A percentile compares a stretch with the other conserved stretches of the same genome.
Evolutionary conservation across 1,140 invertebrate genomes (phyloP).

Genomic region (Drosophila aff.): DNA sequence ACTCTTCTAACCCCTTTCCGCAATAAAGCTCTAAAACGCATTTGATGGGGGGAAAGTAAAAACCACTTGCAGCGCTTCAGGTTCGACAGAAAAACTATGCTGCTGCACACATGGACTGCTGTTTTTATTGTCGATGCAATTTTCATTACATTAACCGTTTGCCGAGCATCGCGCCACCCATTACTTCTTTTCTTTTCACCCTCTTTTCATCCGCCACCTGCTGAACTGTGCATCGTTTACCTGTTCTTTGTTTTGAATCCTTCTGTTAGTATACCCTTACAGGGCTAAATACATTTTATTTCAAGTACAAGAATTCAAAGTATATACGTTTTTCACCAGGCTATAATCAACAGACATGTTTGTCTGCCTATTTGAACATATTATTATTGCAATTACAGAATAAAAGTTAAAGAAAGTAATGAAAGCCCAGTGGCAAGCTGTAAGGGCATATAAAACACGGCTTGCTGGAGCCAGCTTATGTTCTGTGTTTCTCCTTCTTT

Average conservation of each 20-base stretch:
- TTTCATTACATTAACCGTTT: constrained; percentile 80
- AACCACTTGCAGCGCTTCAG: constrained; percentile 47
- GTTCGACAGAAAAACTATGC: background rate
- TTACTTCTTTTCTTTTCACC: background rate
- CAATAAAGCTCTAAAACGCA: constrained; percentile 45
- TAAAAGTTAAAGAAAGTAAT: background rate
- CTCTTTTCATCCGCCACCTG: background rate
- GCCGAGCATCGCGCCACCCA: constrained; percentile 31
- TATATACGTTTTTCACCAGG: background rate
- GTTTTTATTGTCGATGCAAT: constrained; percentile 75
- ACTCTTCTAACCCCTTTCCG: constrained; percentile 7
- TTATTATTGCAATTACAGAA: background rate
- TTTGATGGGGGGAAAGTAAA: constrained; percentile 7
- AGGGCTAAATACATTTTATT: background rate
- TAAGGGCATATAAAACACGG: background rate
- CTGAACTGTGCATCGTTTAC: constrained; percentile 45
- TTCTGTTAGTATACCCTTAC: constrained; percentile 25
- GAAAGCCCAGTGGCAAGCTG: background rate
- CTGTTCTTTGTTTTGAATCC: constrained; percentile 45
- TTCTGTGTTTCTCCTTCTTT: constrained; percentile 13
- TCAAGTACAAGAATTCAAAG: no score
- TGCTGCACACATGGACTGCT: constrained; percentile 51
- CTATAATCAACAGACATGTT: background rate
- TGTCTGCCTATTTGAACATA: background rate
- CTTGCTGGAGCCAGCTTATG: background rate